Percentiles rank a stretch among this genome's conserved stretches.
Conservation (phyloP, 2,797 vertebrate genomes). For the Graptemys geographica region DNA sequence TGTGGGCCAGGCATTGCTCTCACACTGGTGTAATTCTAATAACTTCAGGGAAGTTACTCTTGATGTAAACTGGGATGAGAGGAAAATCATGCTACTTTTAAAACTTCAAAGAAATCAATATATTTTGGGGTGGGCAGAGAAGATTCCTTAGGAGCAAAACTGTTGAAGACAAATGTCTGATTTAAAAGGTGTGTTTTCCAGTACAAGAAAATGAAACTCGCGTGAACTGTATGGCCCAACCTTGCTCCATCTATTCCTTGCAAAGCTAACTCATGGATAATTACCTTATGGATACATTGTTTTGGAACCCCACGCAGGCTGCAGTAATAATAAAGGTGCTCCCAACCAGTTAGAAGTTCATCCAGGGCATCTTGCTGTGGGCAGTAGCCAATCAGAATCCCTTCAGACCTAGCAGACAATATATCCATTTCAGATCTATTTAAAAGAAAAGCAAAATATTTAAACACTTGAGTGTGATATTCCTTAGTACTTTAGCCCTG, state of each 20-base stretch:
- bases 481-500: fast-evolving
- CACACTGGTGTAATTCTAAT: not conserved
- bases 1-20: not conserved
- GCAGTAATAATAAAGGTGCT: slow-evolving; percentile 81
- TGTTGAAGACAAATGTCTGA: not conserved
- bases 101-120: not conserved
- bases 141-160: not conserved
- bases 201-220: not conserved
- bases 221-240: not conserved
- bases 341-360: slow-evolving; percentile 77
- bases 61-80: not conserved
- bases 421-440: slow-evolving; percentile 72
- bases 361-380: slow-evolving; percentile 82
- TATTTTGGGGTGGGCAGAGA: not conserved
- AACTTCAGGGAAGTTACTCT: not conserved
- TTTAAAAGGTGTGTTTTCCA: not conserved
- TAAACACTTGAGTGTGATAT: not conserved
- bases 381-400: slow-evolving; percentile 79
- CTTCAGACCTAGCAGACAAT: slow-evolving; percentile 51
- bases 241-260: not conserved
- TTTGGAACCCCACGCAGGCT: slow-evolving; percentile 76
- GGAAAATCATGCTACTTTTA: not conserved
- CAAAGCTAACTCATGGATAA: not conserved
- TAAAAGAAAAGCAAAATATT: not conserved
- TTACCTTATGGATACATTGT: slow-evolving; percentile 67